Conservation (phyloP, 2,888 invertebrate genomes). For the Copidosoma aretas region DNA sequence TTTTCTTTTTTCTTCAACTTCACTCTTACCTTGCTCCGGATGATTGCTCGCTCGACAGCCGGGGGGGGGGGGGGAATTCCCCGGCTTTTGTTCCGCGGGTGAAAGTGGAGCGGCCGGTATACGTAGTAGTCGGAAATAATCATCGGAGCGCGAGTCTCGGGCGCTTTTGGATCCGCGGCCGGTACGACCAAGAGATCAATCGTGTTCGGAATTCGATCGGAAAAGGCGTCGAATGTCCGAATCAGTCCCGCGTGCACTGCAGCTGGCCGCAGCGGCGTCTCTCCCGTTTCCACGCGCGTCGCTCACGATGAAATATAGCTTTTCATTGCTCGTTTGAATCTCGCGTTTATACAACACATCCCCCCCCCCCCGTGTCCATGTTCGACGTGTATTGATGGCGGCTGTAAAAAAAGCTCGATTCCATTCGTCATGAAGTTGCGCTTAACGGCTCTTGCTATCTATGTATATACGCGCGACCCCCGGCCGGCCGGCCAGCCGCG, state of each 20-base stretch:
- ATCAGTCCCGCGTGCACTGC: too few relatives aligned
- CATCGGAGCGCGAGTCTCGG: too few relatives aligned
- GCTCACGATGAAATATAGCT: not conserved
- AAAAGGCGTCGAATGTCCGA: too few relatives aligned
- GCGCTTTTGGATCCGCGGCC: not conserved
- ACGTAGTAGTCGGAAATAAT: too few relatives aligned
- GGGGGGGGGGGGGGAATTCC: too few relatives aligned
- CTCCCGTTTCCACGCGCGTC: not conserved
- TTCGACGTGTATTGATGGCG: conserved; percentile 26
- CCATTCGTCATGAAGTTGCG: conserved; percentile 33
- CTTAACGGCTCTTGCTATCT: conserved; percentile 25
- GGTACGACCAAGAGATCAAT: not conserved
- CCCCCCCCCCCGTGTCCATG: not conserved
- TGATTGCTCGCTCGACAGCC: too few relatives aligned
- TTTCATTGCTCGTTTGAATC: conserved; percentile 1
- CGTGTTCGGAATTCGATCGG: not conserved
- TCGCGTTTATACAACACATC: conserved; percentile 21
- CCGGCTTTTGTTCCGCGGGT: too few relatives aligned
- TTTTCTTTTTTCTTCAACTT: too few relatives aligned
- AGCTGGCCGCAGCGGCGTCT: not conserved
- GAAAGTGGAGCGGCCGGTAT: too few relatives aligned
- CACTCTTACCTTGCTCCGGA: too few relatives aligned
- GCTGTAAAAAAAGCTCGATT: conserved; percentile 31
- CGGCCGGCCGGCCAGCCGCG: conserved; percentile 11
- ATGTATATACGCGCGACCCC: not conserved